Evolutionary conservation across 2,888 invertebrate genomes (phyloP).

Genomic region (Nycteola revayana): DNA sequence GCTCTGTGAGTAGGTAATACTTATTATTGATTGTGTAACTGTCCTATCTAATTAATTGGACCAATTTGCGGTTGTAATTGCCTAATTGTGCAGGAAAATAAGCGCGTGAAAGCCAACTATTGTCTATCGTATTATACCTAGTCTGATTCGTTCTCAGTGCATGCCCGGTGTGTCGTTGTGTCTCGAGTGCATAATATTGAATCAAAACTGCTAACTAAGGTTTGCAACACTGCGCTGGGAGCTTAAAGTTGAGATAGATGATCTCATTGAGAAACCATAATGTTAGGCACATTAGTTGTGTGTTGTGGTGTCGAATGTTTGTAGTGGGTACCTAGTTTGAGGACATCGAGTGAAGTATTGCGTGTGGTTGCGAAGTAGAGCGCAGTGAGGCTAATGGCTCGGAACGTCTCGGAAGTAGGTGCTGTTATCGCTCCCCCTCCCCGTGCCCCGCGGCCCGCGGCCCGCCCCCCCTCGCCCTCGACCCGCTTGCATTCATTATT

Average conservation of each 20-base stretch:
- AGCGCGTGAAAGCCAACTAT: slow-evolving; percentile 2
- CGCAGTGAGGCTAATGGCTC: slow-evolving; percentile 64
- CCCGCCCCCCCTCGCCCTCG: slow-evolving; percentile 37
- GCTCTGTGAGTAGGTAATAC: not conserved
- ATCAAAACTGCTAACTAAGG: too few species aligned
- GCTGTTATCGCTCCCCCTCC: slow-evolving; percentile 46
- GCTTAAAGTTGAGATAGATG: too few species aligned
- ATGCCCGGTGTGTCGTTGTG: not conserved
- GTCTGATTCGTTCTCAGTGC: not conserved
- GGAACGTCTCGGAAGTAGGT: slow-evolving; percentile 68
- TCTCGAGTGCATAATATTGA: too few species aligned
- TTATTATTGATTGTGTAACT: slow-evolving; percentile 12
- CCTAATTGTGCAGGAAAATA: slow-evolving; percentile 1
- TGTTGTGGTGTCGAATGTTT: too few species aligned
- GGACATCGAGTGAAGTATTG: slow-evolving; percentile 12
- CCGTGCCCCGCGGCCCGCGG: slow-evolving; percentile 7
- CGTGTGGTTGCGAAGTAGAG: slow-evolving; percentile 41
- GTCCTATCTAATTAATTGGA: slow-evolving; percentile 9
- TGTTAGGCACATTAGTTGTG: too few species aligned
- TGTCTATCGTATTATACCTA: slow-evolving; percentile 1
- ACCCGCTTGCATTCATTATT: slow-evolving; percentile 54
- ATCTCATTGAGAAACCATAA: too few species aligned
- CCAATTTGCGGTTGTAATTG: slow-evolving; percentile 4
- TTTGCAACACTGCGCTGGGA: too few species aligned
- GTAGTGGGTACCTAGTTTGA: too few species aligned